Base-by-base conservation (phyloP, 2,888 invertebrate genomes). In the Nebria salina region DNA sequence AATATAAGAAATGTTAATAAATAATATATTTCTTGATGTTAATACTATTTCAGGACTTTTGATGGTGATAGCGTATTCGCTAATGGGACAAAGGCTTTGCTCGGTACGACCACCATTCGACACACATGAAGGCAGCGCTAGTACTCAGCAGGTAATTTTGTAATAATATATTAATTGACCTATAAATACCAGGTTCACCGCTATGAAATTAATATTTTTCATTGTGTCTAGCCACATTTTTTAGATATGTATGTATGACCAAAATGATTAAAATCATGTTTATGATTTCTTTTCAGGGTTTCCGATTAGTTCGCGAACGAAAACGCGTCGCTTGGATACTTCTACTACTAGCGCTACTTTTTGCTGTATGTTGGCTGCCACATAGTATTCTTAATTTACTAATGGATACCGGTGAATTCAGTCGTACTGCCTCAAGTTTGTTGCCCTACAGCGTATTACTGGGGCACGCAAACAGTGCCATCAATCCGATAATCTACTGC, bases 301-400 rank as follows among this genome's bases (percentile, higher is more conserved):
- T 91, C 82, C 88, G 93, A 83, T 87, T 94, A 86, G 91, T 95
- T 87, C 91, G 93, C 74, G 94, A 94, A 85, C 89, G 95, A 78
- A 93, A 93, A 86, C 90, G 94, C 65, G 94, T 95, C 9, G 95
- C 95, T 0, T 93, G 94, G 91, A 94, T 95, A 83, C 90, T 95
- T 20, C 89, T 95, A 0, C 90, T 94, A 0, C 89, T 95, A 13
- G 95, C 95, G 0, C 91, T 94, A 1, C 90, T 95, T 26, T 95
- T 95, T 86, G 94, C 94, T 0, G 87, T 93, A 4, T 95, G 95
- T 88, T 95, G 95, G 95, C 89, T 95, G 72, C 95, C 95, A 0
- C 94, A 95, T 89, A 94, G 94, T 87, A 92, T 94, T 73, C 89
- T 94, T 34, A 92, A 91, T 85, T 89, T 95, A 15, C 89, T 95